A percentile compares a stretch with the other conserved stretches of the same genome.
phyloP scores from a whole-genome alignment of 2,888 invertebrate genomes.

The Hedychridium roseum region DNA sequence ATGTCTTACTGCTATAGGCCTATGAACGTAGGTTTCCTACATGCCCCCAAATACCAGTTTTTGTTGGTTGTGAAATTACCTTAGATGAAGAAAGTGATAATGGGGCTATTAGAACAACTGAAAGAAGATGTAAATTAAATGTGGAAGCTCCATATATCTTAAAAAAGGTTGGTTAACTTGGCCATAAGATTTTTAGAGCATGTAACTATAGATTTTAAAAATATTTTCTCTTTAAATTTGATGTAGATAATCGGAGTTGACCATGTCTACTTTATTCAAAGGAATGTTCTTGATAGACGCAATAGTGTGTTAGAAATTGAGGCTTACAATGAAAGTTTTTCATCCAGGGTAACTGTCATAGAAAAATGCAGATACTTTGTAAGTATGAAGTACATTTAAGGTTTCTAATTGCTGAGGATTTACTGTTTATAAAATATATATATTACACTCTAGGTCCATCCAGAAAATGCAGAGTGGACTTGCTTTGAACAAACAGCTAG shows the following conservation, averaged over 20 bases:
- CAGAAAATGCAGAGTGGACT: constrained; percentile 93
- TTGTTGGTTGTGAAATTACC: constrained; percentile 84
- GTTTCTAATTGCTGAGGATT: too few relatives aligned
- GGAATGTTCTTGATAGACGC: constrained; percentile 83
- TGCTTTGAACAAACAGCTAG: constrained; percentile 94
- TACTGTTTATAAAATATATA: background rate
- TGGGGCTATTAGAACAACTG: constrained; percentile 80
- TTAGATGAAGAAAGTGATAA: constrained; percentile 81
- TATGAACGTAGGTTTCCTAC: constrained; percentile 93
- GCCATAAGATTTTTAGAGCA: background rate
- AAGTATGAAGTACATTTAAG: constrained; percentile 61
- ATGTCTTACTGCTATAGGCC: constrained; percentile 70
- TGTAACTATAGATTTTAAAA: background rate
- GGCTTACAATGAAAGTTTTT: constrained; percentile 91
- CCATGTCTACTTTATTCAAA: constrained; percentile 88
- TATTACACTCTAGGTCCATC: constrained; percentile 82
- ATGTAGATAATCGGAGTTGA: constrained; percentile 90
- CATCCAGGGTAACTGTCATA: constrained; percentile 81
- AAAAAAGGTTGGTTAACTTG: constrained; percentile 76
- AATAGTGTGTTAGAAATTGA: constrained; percentile 85
- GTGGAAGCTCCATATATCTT: constrained; percentile 94
- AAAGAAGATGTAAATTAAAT: constrained; percentile 86
- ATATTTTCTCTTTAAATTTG: constrained; percentile 11
- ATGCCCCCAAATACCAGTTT: constrained; percentile 94
- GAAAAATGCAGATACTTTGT: constrained; percentile 91